These are phyloP conservation scores for Triops longicaudatus DNA, from an alignment of 1,140 invertebrate genomes.

Conservation along the genomic window DNA sequence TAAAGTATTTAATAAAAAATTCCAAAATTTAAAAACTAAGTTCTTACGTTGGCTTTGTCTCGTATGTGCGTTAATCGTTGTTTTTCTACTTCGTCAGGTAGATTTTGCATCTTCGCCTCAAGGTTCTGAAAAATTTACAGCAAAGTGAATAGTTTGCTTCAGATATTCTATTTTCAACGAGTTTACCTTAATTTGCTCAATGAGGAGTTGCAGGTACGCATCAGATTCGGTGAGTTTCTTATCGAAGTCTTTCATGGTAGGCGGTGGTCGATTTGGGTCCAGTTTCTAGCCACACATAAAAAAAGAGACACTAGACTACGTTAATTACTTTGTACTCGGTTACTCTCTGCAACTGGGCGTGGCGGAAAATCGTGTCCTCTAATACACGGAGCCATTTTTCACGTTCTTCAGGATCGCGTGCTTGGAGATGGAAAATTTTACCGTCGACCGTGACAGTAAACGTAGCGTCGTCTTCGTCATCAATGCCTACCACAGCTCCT, in stretches of 20 bases:
- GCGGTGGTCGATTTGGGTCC: slow-evolving; percentile 50
- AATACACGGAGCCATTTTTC: slow-evolving; percentile 91
- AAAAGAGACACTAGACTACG: slow-evolving; percentile 23
- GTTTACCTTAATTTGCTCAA: slow-evolving; percentile 74
- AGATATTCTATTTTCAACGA: slow-evolving; percentile 24
- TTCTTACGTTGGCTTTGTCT: slow-evolving; percentile 35
- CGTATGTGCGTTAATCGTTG: slow-evolving; percentile 47
- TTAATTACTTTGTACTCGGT: not conserved
- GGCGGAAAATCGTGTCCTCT: slow-evolving; percentile 84
- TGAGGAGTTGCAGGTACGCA: slow-evolving; percentile 89
- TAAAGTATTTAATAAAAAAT: slow-evolving; percentile 3
- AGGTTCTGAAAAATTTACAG: slow-evolving; percentile 45
- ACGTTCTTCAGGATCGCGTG: slow-evolving; percentile 82
- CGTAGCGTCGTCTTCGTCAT: slow-evolving; percentile 97
- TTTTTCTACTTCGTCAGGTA: slow-evolving; percentile 55
- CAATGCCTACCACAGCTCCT: slow-evolving; percentile 95
- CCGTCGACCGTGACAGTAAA: slow-evolving; percentile 98
- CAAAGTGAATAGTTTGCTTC: slow-evolving; percentile 18
- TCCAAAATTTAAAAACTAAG: not conserved
- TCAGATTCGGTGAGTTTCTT: slow-evolving; percentile 88
- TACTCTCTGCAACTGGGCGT: slow-evolving; percentile 44
- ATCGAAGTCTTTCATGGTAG: slow-evolving; percentile 71
- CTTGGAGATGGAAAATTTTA: slow-evolving; percentile 98
- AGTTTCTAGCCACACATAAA: slow-evolving; percentile 42
- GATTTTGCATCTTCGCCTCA: slow-evolving; percentile 52